Conservation (phyloP, 2,888 invertebrate genomes). For the Aphelenchoides bicaudatus region DNA sequence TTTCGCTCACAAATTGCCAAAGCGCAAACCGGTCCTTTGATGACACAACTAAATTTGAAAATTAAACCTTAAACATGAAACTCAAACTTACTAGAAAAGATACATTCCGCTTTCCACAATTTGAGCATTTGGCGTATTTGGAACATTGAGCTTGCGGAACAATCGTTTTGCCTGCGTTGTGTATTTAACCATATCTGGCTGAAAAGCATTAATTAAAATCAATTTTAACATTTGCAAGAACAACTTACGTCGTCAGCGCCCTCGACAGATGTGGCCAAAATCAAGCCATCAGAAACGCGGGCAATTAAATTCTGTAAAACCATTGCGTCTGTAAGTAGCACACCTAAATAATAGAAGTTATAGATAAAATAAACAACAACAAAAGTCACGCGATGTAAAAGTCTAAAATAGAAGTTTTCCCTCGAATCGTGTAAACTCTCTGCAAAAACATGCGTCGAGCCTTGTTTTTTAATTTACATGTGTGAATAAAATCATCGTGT, state of each 20-base stretch:
- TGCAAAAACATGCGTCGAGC: too few species aligned
- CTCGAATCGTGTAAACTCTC: too few species aligned
- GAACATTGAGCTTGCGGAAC: constrained; percentile 82
- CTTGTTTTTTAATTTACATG: too few species aligned
- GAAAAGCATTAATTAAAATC: constrained; percentile 50
- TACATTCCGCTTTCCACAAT: constrained; percentile 94
- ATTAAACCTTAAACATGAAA: background rate
- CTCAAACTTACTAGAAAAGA: constrained; percentile 84
- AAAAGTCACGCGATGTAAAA: too few species aligned
- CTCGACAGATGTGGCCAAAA: constrained; percentile 91
- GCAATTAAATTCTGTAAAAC: constrained; percentile 84
- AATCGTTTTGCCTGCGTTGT: constrained; percentile 98
- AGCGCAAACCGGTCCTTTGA: constrained; percentile 52
- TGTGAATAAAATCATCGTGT: too few species aligned
- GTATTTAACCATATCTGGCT: constrained; percentile 93
- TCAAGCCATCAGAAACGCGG: constrained; percentile 86
- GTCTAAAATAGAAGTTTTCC: too few species aligned
- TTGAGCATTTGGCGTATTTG: constrained; percentile 81
- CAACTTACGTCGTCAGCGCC: constrained; percentile 89
- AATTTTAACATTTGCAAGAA: constrained; percentile 25
- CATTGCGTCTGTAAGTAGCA: too few species aligned
- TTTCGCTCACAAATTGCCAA: constrained; percentile 54
- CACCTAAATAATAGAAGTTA: too few species aligned
- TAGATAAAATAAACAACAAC: too few species aligned
- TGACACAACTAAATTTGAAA: constrained; percentile 49